Conservation (phyloP, 2,888 invertebrate genomes). For the Dasysyrphus tricinctus region DNA sequence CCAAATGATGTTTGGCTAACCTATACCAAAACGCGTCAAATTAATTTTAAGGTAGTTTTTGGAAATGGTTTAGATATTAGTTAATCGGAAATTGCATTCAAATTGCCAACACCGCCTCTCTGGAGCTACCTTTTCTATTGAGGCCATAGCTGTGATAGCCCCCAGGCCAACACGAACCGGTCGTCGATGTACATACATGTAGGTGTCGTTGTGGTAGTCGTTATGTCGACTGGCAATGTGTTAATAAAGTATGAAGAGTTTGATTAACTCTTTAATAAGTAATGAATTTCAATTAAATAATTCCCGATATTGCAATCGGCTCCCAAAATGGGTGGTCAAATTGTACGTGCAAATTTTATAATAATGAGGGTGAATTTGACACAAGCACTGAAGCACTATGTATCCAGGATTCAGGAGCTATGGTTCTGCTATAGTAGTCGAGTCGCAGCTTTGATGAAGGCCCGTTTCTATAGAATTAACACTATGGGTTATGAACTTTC, state of each 20-base stretch:
- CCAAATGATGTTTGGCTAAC: slow-evolving; percentile 30
- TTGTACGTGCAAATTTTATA: slow-evolving; percentile 13
- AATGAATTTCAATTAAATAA: slow-evolving; percentile 75
- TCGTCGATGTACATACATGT: background rate
- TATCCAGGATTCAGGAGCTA: background rate
- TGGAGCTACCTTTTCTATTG: background rate
- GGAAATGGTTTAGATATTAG: slow-evolving; percentile 61
- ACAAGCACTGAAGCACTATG: too few species aligned
- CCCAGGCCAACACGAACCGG: background rate
- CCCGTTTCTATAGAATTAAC: slow-evolving; percentile 2
- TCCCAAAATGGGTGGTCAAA: slow-evolving; percentile 30
- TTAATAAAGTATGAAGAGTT: slow-evolving; percentile 68
- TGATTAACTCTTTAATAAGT: slow-evolving; percentile 74
- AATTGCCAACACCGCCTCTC: background rate
- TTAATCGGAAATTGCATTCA: slow-evolving; percentile 70
- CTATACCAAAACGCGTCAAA: slow-evolving; percentile 45
- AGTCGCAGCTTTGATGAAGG: background rate
- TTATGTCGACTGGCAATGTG: slow-evolving; percentile 43
- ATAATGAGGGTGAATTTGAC: slow-evolving; percentile 9
- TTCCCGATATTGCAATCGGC: slow-evolving; percentile 60
- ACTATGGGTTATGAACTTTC: slow-evolving; percentile 16
- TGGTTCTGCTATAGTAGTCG: too few species aligned
- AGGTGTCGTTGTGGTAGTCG: background rate
- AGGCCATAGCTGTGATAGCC: background rate
- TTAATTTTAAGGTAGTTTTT: slow-evolving; percentile 46